phyloP scores from a whole-genome alignment of 2,888 invertebrate genomes.

The Cheilosia pagana region DNA sequence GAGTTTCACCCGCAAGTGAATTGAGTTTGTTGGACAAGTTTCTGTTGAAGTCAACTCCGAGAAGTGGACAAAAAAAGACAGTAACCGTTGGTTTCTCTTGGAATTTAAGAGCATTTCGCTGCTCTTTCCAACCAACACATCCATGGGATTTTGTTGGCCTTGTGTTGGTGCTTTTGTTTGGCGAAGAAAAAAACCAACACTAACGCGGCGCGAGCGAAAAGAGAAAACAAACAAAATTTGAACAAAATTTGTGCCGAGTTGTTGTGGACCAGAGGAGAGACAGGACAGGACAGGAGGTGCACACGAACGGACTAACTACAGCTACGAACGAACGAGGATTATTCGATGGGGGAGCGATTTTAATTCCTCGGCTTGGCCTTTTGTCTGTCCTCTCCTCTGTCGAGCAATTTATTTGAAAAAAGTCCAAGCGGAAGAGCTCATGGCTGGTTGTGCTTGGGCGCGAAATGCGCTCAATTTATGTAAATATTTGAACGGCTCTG shows the following conservation, averaged over 20 bases:
- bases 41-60: neutral
- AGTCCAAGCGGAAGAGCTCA: neutral
- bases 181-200: constrained; percentile 9
- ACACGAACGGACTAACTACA: neutral
- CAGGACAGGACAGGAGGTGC: neutral
- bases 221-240: constrained; percentile 21
- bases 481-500: constrained; percentile 45
- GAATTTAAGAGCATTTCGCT: constrained; percentile 19
- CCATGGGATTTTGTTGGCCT: neutral
- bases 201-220: neutral
- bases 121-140: neutral
- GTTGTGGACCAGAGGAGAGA: neutral
- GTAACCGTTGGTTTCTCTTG: neutral
- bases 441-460: constrained; percentile 8
- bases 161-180: constrained; percentile 14
- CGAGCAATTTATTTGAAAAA: neutral
- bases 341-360: constrained; percentile 45
- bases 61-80: neutral
- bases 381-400: constrained; percentile 20
- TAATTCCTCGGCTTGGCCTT: constrained; percentile 4
- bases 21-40: constrained; percentile 13
- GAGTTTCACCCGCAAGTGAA: constrained; percentile 62
- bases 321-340: constrained; percentile 28
- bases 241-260: constrained; percentile 18
- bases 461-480: constrained; percentile 51